Evolutionary conservation across 2,113 vertebrate genomes (phyloP), one percentile per base, ranked within the genome.

Genomic region (Corvus cornix): DNA sequence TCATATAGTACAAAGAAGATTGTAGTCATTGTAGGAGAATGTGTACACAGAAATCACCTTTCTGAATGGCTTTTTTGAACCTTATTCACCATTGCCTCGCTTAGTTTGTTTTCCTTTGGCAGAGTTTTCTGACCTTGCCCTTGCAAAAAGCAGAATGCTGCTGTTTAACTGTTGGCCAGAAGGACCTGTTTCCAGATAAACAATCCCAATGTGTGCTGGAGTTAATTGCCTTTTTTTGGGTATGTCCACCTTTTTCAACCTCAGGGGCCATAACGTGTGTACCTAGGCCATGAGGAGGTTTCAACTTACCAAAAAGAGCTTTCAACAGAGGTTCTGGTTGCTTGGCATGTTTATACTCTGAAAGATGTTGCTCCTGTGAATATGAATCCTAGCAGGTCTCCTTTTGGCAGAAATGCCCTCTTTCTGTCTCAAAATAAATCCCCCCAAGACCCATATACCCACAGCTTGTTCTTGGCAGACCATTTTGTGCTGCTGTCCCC

Each of bases 61-160:
- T 81, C 53, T 82, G 58, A 84, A 60, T 82, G 60, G 27, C 62
- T 89, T 92, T 87, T 66, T n/a, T 70, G 59, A 91, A 78, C 37
- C 69, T 91, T 74, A 52, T 37, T 89, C 83, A 73, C 33, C 75
- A 18, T 53, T 9, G 0, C 70, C 33, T 59, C 33, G 49, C 74
- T n/a, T 18, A 19, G 78, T 88, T 88, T 92, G 79, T 64, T 94
- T 95, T 78, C 44, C 67, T 91, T 43, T 49, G 2, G 56, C 43
- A 48, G 55, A 82, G 66, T 85, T 91, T 91, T 79, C 64, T 87
- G 79, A 86, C 94, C 80, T 91, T 91, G 74, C 33, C 22, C 74
- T 89, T 89, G 78, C 2, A 41, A 9, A 76, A 76, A 41, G 4
- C 49, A 4, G 58, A 44, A 58, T 62, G 60, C 26, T 64, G 60